phyloP scores from a whole-genome alignment of 2,797 vertebrate species.

The Sebastes wilsoni region DNA sequence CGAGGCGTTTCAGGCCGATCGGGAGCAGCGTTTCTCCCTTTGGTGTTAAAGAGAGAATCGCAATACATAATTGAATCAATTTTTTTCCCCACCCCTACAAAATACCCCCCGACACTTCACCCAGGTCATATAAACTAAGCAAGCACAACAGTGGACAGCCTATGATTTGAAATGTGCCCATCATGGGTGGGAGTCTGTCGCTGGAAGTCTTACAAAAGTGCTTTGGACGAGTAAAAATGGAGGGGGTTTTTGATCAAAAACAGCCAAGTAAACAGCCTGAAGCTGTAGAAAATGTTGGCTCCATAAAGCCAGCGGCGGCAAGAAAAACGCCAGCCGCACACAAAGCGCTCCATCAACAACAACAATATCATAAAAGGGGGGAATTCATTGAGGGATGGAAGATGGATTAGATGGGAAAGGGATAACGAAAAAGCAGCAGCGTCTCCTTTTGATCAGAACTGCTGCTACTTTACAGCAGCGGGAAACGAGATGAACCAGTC shows the following conservation, averaged over 20 bases:
- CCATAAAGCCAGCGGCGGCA: conserved; percentile 24
- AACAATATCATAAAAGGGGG: conserved; percentile 40
- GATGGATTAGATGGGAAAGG: conserved; percentile 12
- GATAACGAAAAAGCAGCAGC: not conserved
- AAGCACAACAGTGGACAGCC: not conserved
- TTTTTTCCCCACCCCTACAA: not conserved
- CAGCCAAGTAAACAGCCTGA: conserved; percentile 55
- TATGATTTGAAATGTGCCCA: conserved; percentile 6
- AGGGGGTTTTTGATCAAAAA: conserved; percentile 30
- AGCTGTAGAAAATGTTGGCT: conserved; percentile 46
- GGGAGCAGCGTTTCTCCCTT: too few relatives aligned
- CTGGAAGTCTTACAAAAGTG: conserved; percentile 24
- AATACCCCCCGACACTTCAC: not conserved
- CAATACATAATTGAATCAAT: too few relatives aligned
- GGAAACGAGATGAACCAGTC: not conserved
- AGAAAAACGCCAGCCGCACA: conserved; percentile 25
- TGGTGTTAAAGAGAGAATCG: too few relatives aligned
- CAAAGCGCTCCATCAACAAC: conserved; percentile 44
- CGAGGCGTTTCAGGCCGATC: too few relatives aligned
- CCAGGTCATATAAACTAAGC: not conserved
- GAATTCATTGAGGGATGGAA: conserved; percentile 19
- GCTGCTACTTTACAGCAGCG: not conserved
- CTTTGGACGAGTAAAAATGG: conserved; percentile 34
- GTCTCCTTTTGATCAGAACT: not conserved
- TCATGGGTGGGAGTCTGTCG: not conserved